These are phyloP conservation scores for Mamestra brassicae DNA, from an alignment of 2,888 invertebrate species.

Conservation along the genomic window DNA sequence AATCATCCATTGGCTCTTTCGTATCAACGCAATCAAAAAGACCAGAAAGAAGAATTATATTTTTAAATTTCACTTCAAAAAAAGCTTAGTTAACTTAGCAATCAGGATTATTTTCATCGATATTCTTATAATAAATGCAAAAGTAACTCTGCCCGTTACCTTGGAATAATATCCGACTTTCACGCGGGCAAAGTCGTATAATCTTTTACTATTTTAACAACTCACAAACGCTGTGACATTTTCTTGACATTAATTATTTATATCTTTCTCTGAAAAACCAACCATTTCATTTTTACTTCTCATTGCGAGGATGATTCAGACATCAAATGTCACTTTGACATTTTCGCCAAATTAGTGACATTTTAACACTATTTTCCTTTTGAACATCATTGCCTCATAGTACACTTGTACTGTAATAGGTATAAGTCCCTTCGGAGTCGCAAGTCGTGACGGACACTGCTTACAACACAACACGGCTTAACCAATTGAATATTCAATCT, in stretches of 20 bases:
- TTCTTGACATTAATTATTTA: constrained; percentile 4
- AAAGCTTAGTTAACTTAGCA: too few species aligned
- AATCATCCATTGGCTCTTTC: too few species aligned
- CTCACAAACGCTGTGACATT: constrained; percentile 4
- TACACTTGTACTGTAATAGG: constrained; percentile 8
- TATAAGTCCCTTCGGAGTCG: constrained; percentile 16
- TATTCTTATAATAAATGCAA: too few species aligned
- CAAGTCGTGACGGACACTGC: constrained; percentile 45
- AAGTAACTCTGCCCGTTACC: too few species aligned
- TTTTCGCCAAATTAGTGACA: not conserved
- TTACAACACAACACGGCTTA: constrained; percentile 27
- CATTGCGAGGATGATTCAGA: not conserved
- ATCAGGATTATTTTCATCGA: too few species aligned
- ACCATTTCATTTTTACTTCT: not conserved
- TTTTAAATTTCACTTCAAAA: too few species aligned
- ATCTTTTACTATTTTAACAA: not conserved
- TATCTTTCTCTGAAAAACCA: not conserved
- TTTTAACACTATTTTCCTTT: not conserved
- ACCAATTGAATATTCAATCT: constrained; percentile 55
- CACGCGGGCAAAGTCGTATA: too few species aligned
- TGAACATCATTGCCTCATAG: not conserved
- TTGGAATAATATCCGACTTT: too few species aligned
- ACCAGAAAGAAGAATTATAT: too few species aligned
- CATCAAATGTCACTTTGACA: constrained; percentile 25
- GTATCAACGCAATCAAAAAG: too few species aligned